Conservation (phyloP, 2,113 vertebrate genomes). For the Rattus rattus region DNA sequence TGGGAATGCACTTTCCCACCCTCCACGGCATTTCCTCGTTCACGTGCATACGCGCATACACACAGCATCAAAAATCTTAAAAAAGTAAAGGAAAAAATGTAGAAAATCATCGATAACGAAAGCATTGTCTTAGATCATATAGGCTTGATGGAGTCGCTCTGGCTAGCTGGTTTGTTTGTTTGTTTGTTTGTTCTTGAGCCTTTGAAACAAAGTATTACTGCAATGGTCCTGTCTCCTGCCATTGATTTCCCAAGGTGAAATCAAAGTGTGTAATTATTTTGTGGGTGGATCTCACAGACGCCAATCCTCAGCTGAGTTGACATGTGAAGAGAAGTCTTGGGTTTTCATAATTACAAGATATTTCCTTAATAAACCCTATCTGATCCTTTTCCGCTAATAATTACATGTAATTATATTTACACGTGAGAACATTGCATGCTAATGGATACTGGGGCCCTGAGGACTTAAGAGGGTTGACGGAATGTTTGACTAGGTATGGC, state of each 20-base stretch:
- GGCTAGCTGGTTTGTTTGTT: background rate
- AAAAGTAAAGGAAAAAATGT: constrained; percentile 11
- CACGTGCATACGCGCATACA: background rate
- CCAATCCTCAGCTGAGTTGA: constrained; percentile 55
- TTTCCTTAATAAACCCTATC: constrained; percentile 80
- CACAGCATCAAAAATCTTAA: background rate
- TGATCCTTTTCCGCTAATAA: constrained; percentile 77
- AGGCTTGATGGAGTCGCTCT: constrained; percentile 37
- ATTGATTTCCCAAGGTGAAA: background rate
- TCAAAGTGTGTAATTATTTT: constrained; percentile 38
- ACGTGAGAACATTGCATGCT: constrained; percentile 74
- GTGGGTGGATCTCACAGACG: constrained; percentile 32
- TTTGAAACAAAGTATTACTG: background rate
- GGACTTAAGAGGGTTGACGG: constrained; percentile 45
- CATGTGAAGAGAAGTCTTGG: constrained; percentile 77
- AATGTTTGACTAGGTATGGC: constrained; percentile 36
- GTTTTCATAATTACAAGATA: constrained; percentile 73
- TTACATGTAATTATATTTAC: constrained; percentile 74
- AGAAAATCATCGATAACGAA: background rate
- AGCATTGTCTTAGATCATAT: background rate
- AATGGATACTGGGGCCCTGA: constrained; percentile 71
- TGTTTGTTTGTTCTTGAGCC: background rate
- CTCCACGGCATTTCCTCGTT: too few species aligned
- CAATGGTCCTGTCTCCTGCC: background rate
- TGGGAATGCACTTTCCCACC: too few species aligned